Conservation (phyloP, 2,888 invertebrate species). For the Onchidella celtica region DNA sequence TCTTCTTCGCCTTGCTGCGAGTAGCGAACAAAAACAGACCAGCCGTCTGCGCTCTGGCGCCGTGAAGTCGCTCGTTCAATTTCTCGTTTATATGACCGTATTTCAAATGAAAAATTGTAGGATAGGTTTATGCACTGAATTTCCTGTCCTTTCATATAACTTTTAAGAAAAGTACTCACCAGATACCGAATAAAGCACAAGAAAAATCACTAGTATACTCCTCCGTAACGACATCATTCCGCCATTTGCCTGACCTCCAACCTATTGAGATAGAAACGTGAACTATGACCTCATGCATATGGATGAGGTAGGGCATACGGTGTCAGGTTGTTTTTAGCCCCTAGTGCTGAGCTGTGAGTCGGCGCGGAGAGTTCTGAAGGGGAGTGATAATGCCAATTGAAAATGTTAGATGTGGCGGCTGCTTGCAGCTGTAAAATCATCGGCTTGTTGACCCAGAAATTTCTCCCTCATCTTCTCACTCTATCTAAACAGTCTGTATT, state of each 20-base stretch:
- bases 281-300: slow-evolving; percentile 36
- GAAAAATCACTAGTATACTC: slow-evolving; percentile 18
- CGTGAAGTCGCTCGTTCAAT: slow-evolving; percentile 6
- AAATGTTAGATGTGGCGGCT: slow-evolving; percentile 8
- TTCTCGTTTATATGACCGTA: neutral
- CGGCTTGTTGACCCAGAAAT: slow-evolving; percentile 35
- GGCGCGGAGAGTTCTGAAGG: neutral
- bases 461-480: slow-evolving; percentile 25
- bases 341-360: neutral
- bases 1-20: too few species aligned
- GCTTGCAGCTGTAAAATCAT: slow-evolving; percentile 46
- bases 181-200: slow-evolving; percentile 7
- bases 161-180: slow-evolving; percentile 31
- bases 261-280: slow-evolving; percentile 37
- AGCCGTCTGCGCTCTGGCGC: slow-evolving; percentile 30
- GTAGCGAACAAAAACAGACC: slow-evolving; percentile 33
- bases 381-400: slow-evolving; percentile 24
- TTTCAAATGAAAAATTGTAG: neutral
- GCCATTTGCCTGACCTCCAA: slow-evolving; percentile 49
- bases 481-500: slow-evolving; percentile 37
- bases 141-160: neutral
- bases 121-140: neutral
- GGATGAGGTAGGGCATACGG: slow-evolving; percentile 24
- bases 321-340: slow-evolving; percentile 8
- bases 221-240: slow-evolving; percentile 42